Base-by-base conservation (phyloP, 2,113 vertebrate genomes). In the Bombycilla garrulus region DNA sequence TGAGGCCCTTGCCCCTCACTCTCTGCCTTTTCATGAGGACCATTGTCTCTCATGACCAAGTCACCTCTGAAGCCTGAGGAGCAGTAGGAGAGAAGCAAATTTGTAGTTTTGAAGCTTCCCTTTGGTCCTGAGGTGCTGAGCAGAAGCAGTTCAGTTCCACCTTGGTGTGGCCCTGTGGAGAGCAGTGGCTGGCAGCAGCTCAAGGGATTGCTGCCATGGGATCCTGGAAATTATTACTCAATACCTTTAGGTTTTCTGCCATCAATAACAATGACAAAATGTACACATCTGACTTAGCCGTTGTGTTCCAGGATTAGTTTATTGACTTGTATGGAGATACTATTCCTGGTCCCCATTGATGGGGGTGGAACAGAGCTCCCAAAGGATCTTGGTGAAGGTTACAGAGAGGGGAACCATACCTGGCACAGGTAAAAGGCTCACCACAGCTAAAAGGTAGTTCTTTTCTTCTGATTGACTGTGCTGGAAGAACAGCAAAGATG, bases 41-140 rank as follows among this genome's bases (percentile, higher is more conserved):
- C 4, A 24, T 53, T 36, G 18, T 4, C 12, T 76, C 48, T 88
- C 33, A 18, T 5, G 50, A 5, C 20, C n/a, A 64, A n/a, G 24
- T 16, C 3, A 0, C 44, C 40, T 56, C 57, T 56, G 29, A 40
- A 53, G 40, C 40, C 36, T 81, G 72, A 16, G 57, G 38, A 88
- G 58, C 22, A 42, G 13, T 5, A 58, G 73, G 44, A 73, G 31
- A 45, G 21, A 54, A 17, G 9, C 14, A 9, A 0, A 1, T 6
- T 24, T 0, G 0, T 0, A 15, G 12, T 8, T 11, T 26, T 51
- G 74, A 53, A 57, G 17, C 10, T 65, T 71, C 38, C 50, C 19
- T 35, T 40, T 0, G 14, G 16, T 64, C 7, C 36, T 13, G 74
- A 57, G 28, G 45, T 65, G 45, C 48, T 72, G 82, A 88, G 66